Conservation (phyloP, 1,140 invertebrate genomes). For the Luehdorfia chinensis region DNA sequence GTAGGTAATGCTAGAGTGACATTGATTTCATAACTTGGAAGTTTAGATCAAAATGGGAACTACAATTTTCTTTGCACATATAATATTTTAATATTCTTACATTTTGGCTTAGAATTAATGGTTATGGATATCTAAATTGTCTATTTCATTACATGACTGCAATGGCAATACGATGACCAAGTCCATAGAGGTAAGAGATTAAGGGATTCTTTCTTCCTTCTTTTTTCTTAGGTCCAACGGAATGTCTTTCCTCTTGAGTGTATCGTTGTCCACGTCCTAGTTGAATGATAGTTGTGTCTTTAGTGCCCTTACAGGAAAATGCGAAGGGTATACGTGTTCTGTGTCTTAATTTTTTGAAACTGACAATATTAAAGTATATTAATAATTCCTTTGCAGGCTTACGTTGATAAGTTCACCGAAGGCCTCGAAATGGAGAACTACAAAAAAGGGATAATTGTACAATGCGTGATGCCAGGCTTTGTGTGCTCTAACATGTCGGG, state of each 20-base stretch:
- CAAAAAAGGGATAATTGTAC: conserved; percentile 87
- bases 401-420: conserved; percentile 89
- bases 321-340: conserved; percentile 7
- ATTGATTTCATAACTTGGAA: too few relatives aligned
- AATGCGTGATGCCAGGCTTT: conserved; percentile 91
- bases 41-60: too few relatives aligned
- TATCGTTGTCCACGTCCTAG: conserved; percentile 2
- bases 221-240: neutral
- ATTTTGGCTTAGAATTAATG: too few relatives aligned
- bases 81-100: too few relatives aligned
- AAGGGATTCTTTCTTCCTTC: neutral
- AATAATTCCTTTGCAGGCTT: conserved; percentile 79
- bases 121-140: too few relatives aligned
- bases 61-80: too few relatives aligned
- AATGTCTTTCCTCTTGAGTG: conserved; percentile 12
- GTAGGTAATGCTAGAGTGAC: too few relatives aligned
- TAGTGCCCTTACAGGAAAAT: conserved; percentile 8
- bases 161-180: conserved; percentile 11
- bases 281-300: neutral
- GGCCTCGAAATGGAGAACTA: conserved; percentile 89
- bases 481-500: conserved; percentile 96
- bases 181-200: conserved; percentile 1
- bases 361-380: neutral
- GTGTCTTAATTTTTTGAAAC: neutral
- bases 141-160: conserved; percentile 12